These are phyloP conservation scores for Harpalus rubripes DNA, from an alignment of 2,888 invertebrate species.

Conservation along the genomic window DNA sequence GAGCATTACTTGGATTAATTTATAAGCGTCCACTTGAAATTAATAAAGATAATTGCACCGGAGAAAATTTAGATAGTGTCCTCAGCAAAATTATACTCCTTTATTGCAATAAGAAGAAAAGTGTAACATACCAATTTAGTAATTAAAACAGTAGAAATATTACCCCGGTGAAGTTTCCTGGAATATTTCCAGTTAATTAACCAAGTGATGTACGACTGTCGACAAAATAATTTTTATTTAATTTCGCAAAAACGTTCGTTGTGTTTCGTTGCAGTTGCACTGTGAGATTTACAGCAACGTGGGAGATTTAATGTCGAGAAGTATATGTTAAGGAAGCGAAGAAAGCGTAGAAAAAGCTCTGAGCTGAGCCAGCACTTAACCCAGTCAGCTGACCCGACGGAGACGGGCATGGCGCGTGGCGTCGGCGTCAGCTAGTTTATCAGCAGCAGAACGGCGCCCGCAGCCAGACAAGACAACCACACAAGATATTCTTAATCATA, in stretches of 20 bases:
- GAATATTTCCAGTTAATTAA: constrained; percentile 60
- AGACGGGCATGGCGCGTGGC: not conserved
- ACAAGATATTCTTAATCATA: not conserved
- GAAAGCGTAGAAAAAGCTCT: constrained; percentile 48
- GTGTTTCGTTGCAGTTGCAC: constrained; percentile 54
- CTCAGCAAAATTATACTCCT: constrained; percentile 8
- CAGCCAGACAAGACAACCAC: not conserved
- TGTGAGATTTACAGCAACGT: constrained; percentile 59
- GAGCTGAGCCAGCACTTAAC: constrained; percentile 65
- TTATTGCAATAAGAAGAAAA: constrained; percentile 40
- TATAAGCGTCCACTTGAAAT: not conserved
- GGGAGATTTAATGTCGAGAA: constrained; percentile 62
- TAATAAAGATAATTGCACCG: constrained; percentile 20
- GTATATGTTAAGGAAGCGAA: constrained; percentile 65
- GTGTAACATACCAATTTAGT: constrained; percentile 51
- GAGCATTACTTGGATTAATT: not conserved
- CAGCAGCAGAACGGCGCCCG: constrained; percentile 36
- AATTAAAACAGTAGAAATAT: constrained; percentile 55
- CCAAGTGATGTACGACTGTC: constrained; percentile 53
- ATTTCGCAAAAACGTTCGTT: constrained; percentile 43
- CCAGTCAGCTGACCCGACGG: constrained; percentile 62
- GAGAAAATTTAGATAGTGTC: constrained; percentile 35
- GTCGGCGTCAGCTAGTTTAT: constrained; percentile 59
- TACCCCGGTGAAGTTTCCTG: constrained; percentile 45
- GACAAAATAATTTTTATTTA: constrained; percentile 59